Evolutionary conservation across 2,797 vertebrate species (phyloP).

Genomic region (Erithacus rubecula): DNA sequence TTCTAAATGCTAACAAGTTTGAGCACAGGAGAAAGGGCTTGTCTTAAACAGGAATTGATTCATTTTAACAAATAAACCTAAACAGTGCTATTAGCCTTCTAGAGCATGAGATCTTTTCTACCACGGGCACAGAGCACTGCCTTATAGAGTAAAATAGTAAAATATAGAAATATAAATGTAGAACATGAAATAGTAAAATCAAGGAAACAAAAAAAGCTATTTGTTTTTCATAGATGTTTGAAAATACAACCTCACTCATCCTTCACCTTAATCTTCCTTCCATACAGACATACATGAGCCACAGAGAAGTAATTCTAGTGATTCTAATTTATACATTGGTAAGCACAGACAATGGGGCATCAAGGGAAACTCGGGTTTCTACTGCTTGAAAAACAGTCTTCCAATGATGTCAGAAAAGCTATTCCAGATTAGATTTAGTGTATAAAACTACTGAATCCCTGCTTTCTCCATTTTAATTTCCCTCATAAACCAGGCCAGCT

Average conservation of each 20-base stretch:
- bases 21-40: neutral
- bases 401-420: neutral
- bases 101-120: neutral
- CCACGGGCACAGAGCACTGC: neutral
- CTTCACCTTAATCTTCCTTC: neutral
- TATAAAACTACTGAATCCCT: neutral
- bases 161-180: neutral
- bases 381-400: neutral
- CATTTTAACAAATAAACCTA: neutral
- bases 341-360: neutral
- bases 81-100: neutral
- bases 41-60: constrained; percentile 1
- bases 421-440: neutral
- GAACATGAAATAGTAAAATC: neutral
- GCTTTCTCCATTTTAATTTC: neutral
- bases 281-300: neutral
- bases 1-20: constrained; percentile 49
- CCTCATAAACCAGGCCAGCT: neutral
- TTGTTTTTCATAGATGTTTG: neutral
- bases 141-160: neutral
- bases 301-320: neutral
- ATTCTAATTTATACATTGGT: neutral
- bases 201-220: neutral
- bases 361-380: neutral
- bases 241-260: neutral